Evolutionary conservation across 2,113 vertebrate genomes (phyloP), one percentile per base, ranked within the genome.

Genomic region (Trinectes maculatus): DNA sequence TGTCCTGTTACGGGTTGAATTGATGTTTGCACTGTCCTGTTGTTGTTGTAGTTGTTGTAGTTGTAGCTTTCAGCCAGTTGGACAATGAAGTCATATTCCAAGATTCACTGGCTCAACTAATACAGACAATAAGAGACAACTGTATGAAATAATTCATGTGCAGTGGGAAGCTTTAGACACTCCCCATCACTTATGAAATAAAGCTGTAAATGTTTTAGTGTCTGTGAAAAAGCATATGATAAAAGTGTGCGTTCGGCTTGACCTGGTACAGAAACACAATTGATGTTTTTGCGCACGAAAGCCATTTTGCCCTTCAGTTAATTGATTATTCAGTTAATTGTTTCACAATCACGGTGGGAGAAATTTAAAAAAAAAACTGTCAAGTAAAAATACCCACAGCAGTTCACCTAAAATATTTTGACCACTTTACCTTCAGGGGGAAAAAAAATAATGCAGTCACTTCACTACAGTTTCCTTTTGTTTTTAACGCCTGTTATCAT

Each of bases 1-100:
- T 47, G 61, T 54, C 58, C 69, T 76, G 28, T 65, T 68, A 43
- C 57, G 43, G 49, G 16, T 78, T 76, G 65, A 65, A 72, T 67
- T 68, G 76, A 82, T 65, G 72, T 48, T 15, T 29, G 18, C 13
- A 28, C 26, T 26, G 67, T 34, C 37, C 47, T 63, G 49, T 52
- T 49, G 66, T 47, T 48, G 21, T 55, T 71, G 46, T 29, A 54
- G 61, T 21, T 3, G 8, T 43, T 18, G 6, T 18, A 9, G 40
- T 43, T 31, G 29, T 31, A 5, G 29, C 8, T 8, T 4, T 31
- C 36, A 37, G 53, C 46, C 25, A 8, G 36, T 33, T 42, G 22
- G 52, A 65, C 22, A 3, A 2, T 52, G 24, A 39, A 36, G 21
- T 71, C 59, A 18, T 44, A 61, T 21, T 44, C n/a, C 40, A 28